These are phyloP conservation scores for Oscheius myriophilus DNA, from an alignment of 2,888 invertebrate genomes.

Conservation along the genomic window DNA sequence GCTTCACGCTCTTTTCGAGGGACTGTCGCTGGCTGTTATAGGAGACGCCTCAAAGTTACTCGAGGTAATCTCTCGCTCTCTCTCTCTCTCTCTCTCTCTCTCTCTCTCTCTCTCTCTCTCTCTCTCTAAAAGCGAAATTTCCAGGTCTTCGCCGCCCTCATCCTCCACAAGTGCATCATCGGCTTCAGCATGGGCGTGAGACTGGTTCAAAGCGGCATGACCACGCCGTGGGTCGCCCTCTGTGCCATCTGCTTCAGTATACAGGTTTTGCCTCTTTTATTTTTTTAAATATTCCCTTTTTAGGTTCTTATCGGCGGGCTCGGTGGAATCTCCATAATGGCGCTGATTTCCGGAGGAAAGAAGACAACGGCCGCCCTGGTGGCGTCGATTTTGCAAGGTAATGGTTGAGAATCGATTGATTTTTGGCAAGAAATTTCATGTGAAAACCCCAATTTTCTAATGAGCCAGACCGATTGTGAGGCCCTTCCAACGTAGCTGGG, in stretches of 20 bases:
- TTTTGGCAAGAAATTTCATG: neutral
- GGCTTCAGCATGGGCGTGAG: constrained; percentile 76
- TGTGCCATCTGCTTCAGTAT: constrained; percentile 42
- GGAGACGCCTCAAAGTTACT: constrained; percentile 61
- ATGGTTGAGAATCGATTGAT: neutral
- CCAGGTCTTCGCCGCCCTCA: constrained; percentile 75
- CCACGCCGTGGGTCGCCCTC: constrained; percentile 38
- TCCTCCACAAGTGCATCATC: constrained; percentile 76
- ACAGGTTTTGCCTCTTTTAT: constrained; percentile 31
- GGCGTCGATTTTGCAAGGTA: constrained; percentile 60
- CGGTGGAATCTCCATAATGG: constrained; percentile 76
- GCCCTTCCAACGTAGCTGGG: no score
- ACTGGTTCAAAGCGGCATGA: constrained; percentile 60
- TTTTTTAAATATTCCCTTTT: constrained; percentile 63
- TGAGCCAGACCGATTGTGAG: no score
- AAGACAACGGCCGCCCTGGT: constrained; percentile 51
- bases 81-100: no score
- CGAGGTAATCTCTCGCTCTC: constrained; percentile 45
- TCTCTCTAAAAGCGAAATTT: constrained; percentile 46
- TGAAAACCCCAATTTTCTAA: no score
- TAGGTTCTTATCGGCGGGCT: constrained; percentile 77
- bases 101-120: no score
- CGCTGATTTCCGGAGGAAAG: constrained; percentile 74
- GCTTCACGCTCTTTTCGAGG: constrained; percentile 77
- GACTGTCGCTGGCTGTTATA: constrained; percentile 76